phyloP scores from a whole-genome alignment of 2,888 invertebrate species.

The Eupsilia transversa region DNA sequence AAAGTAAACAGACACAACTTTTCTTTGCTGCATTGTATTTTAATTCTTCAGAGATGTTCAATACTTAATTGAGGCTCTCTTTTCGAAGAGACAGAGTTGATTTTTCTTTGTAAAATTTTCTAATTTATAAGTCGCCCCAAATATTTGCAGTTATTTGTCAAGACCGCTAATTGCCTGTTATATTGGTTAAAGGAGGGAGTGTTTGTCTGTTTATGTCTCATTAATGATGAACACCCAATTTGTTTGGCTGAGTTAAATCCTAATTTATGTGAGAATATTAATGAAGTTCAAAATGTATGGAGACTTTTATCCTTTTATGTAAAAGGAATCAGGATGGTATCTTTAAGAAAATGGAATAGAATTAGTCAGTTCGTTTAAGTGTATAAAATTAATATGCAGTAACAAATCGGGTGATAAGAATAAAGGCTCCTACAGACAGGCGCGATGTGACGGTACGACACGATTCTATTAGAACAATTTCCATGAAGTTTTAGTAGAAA shows the following conservation, averaged over 20 bases:
- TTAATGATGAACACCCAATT: slow-evolving; percentile 72
- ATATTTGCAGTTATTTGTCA: slow-evolving; percentile 83
- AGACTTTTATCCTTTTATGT: background rate
- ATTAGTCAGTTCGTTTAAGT: background rate
- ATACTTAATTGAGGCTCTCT: slow-evolving; percentile 51
- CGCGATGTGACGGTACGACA: too few species aligned
- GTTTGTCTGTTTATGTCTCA: slow-evolving; percentile 78
- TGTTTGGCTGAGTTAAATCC: slow-evolving; percentile 53
- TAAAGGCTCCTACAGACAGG: too few species aligned
- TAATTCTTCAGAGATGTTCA: slow-evolving; percentile 58
- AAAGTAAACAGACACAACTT: slow-evolving; percentile 81
- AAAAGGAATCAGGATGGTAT: background rate
- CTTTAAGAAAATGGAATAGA: background rate
- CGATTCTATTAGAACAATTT: too few species aligned
- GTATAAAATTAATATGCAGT: too few species aligned
- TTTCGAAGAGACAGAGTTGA: background rate
- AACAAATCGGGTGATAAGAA: too few species aligned
- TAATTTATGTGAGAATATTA: slow-evolving; percentile 60
- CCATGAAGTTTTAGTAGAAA: too few species aligned
- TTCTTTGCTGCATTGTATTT: slow-evolving; percentile 80
- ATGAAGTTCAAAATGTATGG: slow-evolving; percentile 15
- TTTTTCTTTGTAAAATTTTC: slow-evolving; percentile 44
- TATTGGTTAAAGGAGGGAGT: slow-evolving; percentile 68
- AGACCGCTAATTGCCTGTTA: slow-evolving; percentile 84
- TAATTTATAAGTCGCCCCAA: slow-evolving; percentile 73